Conservation (phyloP, 2,113 vertebrate genomes). For the Speoplatyrhinus poulsoni region DNA sequence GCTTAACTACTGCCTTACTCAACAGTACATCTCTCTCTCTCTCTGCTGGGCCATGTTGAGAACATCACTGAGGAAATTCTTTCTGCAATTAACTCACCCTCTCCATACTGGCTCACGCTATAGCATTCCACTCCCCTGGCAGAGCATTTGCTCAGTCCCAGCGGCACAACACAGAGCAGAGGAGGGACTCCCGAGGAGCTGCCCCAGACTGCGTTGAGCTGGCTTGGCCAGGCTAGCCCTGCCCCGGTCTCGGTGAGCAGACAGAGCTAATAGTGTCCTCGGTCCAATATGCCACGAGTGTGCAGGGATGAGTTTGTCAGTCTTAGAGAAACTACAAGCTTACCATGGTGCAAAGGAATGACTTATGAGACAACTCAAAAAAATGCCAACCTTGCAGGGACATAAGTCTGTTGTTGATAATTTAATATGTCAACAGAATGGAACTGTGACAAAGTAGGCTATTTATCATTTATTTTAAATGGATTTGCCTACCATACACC, state of each 20-base stretch:
- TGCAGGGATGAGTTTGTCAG: slow-evolving; percentile 35
- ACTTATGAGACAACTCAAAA: not conserved
- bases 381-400: not conserved
- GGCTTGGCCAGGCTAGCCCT: slow-evolving; percentile 15
- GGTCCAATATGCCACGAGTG: slow-evolving; percentile 23
- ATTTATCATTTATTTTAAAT: too few species aligned
- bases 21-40: not conserved
- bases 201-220: slow-evolving; percentile 21
- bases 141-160: slow-evolving; percentile 29
- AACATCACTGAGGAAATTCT: slow-evolving; percentile 68
- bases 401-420: not conserved
- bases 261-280: slow-evolving; percentile 35
- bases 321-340: not conserved
- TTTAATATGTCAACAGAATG: too few species aligned
- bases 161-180: slow-evolving; percentile 34
- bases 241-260: slow-evolving; percentile 4
- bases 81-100: slow-evolving; percentile 72
- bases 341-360: not conserved
- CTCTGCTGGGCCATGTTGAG: slow-evolving; percentile 50
- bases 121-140: slow-evolving; percentile 63
- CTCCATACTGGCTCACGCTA: slow-evolving; percentile 59
- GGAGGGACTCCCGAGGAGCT: slow-evolving; percentile 9
- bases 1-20: slow-evolving; percentile 39
- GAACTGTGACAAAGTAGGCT: not conserved
- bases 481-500: too few species aligned